phyloP scores from a whole-genome alignment of 2,113 vertebrate species.

The Cepphus grylle region DNA sequence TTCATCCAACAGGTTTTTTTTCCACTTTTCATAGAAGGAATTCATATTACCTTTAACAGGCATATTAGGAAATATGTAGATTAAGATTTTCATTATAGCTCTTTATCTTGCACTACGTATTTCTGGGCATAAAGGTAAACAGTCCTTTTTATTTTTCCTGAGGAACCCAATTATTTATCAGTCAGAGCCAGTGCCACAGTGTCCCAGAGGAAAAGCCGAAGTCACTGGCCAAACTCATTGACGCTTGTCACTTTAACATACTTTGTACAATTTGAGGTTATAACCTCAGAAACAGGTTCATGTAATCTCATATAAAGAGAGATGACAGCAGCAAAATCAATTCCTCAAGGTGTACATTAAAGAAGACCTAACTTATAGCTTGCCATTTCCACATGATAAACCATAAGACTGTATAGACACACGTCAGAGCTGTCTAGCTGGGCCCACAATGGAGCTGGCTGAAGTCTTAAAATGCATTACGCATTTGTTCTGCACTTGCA shows the following conservation, averaged over 20 bases:
- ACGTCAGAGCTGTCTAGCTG: neutral
- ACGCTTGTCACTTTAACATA: neutral
- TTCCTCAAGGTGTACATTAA: neutral
- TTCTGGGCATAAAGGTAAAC: neutral
- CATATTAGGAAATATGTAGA: neutral
- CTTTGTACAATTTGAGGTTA: neutral
- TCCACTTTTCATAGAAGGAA: neutral
- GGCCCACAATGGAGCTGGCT: neutral
- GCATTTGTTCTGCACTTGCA: neutral
- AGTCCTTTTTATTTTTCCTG: neutral
- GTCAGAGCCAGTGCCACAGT: neutral
- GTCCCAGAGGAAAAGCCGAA: neutral
- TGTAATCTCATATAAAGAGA: neutral
- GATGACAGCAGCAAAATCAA: neutral
- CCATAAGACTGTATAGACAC: neutral
- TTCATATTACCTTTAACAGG: neutral
- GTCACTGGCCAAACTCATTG: neutral
- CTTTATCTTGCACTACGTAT: neutral
- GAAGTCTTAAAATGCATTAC: neutral
- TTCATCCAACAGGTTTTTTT: neutral
- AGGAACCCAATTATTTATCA: neutral
- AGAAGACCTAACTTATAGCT: neutral
- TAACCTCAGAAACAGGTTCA: neutral
- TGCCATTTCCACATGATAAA: neutral
- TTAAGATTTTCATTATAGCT: neutral